Base-by-base conservation (phyloP, 1,140 invertebrate genomes). In the Pogonomyrmex californicus region DNA sequence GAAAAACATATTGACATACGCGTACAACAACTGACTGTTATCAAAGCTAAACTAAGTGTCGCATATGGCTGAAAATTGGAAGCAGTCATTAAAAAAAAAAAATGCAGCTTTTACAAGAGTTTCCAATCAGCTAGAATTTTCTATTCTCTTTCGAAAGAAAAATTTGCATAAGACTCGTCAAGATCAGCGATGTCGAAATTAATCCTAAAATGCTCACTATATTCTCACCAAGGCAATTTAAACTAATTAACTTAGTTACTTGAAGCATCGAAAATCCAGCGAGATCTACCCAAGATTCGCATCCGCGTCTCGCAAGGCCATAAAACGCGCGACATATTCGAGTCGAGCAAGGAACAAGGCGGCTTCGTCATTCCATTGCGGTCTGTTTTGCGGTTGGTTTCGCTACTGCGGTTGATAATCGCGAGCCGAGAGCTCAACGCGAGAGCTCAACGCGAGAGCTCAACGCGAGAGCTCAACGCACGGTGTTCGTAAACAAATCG, bases 401-500 rank as follows among this genome's bases (percentile, higher is more conserved):
- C 54, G 85, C 58, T 85, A 77, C 66, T 65, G 58, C 75, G 68
- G 83, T 75, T 49, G 71, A 38, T 51, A 54, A 66, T 47, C 58
- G 38, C 78, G 44, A 49, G 38, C 49, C 47, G 77, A 54, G 49
- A 51, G 36, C 54, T 54, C 33, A 23, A 12, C 58, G 71, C 6
- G 23, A 23, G 23, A 23, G 23, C 23, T 23, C 23, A 23, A 23
- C 58, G 38, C 78, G 44, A 49, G 38, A 23, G 41, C 62, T 38
- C 47, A 23, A 12, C 58, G 71, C 6, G 44, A 49, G 38, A 23
- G 41, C 62, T 38, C 47, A 23, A 12, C 58, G 71, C 6, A 33
- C n/a, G n/a, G 47, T 12, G 63, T 33, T 58, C 14, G 85, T 58
- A 87, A 23, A 68, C 75, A 78, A 85, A 90, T 90, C 88, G 88